Percentiles rank a stretch among this genome's conserved stretches.
Conservation (phyloP, 2,888 invertebrate genomes). For the Belgica antarctica region DNA sequence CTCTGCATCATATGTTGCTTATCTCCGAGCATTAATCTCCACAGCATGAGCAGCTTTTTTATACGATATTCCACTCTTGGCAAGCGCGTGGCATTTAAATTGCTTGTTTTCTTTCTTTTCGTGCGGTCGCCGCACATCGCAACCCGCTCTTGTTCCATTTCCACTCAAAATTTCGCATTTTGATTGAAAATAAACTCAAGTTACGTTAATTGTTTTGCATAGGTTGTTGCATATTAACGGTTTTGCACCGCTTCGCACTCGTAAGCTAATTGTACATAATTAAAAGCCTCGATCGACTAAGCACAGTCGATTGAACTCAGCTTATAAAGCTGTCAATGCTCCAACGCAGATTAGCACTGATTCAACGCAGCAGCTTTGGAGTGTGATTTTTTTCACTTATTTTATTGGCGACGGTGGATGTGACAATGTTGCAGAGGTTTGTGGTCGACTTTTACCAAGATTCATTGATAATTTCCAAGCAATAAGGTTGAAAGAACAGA, state of each 20-base stretch:
- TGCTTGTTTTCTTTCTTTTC: background rate
- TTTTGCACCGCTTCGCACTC: background rate
- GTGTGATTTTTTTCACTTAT: too few relatives aligned
- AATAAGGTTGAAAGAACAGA: too few relatives aligned
- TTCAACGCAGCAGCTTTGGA: too few relatives aligned
- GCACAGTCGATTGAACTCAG: too few relatives aligned
- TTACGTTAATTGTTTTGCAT: slow-evolving; percentile 39
- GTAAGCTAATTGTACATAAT: background rate
- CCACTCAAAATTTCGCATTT: background rate
- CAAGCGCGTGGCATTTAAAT: background rate
- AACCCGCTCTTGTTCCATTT: background rate
- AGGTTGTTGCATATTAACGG: slow-evolving; percentile 22
- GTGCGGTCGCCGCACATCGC: background rate
- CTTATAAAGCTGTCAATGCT: too few relatives aligned
- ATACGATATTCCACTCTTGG: background rate
- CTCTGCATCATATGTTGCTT: slow-evolving; percentile 18
- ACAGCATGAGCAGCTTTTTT: background rate
- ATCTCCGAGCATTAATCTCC: slow-evolving; percentile 10
- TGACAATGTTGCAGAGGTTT: too few relatives aligned
- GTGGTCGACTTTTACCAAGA: too few relatives aligned
- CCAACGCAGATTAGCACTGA: too few relatives aligned
- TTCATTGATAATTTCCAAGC: too few relatives aligned
- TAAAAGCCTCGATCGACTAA: background rate
- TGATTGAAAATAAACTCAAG: background rate
- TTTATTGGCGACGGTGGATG: too few relatives aligned